A percentile compares a stretch with the other conserved stretches of the same genome.
Evolutionary conservation across 2,113 vertebrate species (phyloP).

Genomic region (Melanostigma gelatinosum): DNA sequence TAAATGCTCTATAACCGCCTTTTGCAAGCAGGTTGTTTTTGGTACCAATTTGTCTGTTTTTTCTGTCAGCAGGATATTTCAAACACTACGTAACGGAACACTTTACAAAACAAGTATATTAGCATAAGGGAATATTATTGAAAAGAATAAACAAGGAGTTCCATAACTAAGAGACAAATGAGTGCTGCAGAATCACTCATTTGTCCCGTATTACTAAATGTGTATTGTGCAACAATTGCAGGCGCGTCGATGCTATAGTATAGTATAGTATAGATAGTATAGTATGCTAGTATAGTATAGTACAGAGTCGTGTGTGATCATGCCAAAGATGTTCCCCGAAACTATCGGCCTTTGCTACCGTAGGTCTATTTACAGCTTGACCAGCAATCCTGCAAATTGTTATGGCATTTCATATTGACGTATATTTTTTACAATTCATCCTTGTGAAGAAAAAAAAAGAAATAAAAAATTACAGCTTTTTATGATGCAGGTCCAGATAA

Average conservation of each 20-base stretch:
- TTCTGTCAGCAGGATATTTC: background rate
- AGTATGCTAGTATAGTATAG: background rate
- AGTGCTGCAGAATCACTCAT: background rate
- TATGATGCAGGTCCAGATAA: background rate
- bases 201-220: background rate
- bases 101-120: background rate
- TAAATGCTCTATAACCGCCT: conserved; percentile 27
- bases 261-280: too few species aligned
- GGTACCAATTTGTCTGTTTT: conserved; percentile 1
- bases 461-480: too few species aligned
- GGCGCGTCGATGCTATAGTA: background rate
- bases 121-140: background rate
- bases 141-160: background rate
- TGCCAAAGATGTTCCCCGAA: background rate
- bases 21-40: conserved; percentile 1
- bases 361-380: background rate
- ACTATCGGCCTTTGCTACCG: background rate
- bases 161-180: background rate
- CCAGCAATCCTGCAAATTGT: background rate
- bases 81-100: background rate
- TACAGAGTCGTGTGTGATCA: background rate
- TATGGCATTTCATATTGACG: background rate
- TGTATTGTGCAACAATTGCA: background rate
- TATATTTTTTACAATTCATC: background rate
- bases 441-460: too few species aligned